Evolutionary conservation across 2,797 vertebrate species (phyloP).

Genomic region (Sebastes baramenuke): DNA sequence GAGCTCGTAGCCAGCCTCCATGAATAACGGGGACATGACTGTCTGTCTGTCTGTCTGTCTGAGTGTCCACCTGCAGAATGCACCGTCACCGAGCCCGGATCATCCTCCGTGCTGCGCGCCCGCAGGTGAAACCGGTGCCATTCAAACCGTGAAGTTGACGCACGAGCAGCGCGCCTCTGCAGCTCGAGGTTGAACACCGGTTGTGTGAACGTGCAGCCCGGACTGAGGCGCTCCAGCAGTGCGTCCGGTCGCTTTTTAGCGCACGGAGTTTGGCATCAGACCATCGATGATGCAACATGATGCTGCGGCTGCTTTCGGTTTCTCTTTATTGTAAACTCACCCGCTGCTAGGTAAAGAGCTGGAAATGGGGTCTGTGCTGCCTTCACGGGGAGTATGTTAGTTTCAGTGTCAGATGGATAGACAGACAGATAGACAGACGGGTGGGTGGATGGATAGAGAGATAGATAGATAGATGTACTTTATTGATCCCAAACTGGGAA

Average conservation of each 20-base stretch:
- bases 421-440: too few species aligned
- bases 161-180: not conserved
- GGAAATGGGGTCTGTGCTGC: not conserved
- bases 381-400: not conserved
- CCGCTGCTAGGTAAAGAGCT: constrained; percentile 2
- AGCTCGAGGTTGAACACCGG: too few species aligned
- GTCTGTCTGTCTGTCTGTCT: too few species aligned
- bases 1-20: constrained; percentile 59
- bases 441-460: too few species aligned
- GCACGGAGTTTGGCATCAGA: not conserved
- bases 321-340: constrained; percentile 79
- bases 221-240: not conserved
- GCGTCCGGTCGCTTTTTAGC: not conserved
- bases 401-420: not conserved
- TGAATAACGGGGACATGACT: constrained; percentile 65
- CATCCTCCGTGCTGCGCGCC: not conserved
- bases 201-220: not conserved
- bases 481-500: too few species aligned
- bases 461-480: too few species aligned
- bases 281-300: constrained; percentile 40
- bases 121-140: not conserved
- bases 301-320: constrained; percentile 73
- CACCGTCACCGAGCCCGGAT: not conserved
- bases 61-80: not conserved
- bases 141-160: not conserved